A percentile compares a stretch with the other conserved stretches of the same genome.
These are phyloP conservation scores for Choristoneura fumiferana DNA, from an alignment of 1,140 invertebrate genomes.

Conservation along the genomic window DNA sequence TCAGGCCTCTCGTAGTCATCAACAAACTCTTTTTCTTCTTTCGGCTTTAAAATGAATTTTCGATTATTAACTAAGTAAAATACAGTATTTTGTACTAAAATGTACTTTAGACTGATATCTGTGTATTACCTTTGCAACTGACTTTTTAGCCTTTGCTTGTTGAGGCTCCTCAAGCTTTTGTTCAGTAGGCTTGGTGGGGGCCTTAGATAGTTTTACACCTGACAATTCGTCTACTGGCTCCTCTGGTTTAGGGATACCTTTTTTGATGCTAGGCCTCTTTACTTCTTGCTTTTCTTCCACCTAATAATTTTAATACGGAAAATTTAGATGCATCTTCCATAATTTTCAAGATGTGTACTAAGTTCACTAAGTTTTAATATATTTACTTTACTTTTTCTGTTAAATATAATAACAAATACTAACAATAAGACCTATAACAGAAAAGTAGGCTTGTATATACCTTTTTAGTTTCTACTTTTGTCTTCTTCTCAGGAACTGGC, in stretches of 20 bases:
- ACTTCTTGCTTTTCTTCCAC: conserved; percentile 54
- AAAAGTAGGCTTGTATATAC: not conserved
- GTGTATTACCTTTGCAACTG: conserved; percentile 54
- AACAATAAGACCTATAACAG: not conserved
- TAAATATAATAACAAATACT: too few species aligned
- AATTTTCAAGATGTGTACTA: too few species aligned
- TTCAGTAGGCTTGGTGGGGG: conserved; percentile 71
- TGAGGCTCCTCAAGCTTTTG: conserved; percentile 63
- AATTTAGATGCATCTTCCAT: too few species aligned
- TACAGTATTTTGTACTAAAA: too few species aligned
- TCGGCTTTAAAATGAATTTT: conserved; percentile 48
- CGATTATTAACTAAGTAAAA: too few species aligned
- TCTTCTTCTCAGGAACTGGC: conserved; percentile 61
- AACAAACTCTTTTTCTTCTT: conserved; percentile 56
- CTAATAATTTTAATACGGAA: conserved; percentile 49
- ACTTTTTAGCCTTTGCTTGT: conserved; percentile 56
- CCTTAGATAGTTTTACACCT: conserved; percentile 70
- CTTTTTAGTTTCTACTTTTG: conserved; percentile 63
- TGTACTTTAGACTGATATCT: not conserved
- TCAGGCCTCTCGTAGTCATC: conserved; percentile 77
- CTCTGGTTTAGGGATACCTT: conserved; percentile 76
- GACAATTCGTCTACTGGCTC: conserved; percentile 78
- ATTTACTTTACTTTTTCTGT: too few species aligned
- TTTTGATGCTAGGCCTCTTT: conserved; percentile 75
- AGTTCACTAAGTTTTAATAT: too few species aligned